Evolutionary conservation across 2,113 vertebrate species (phyloP), one percentile per base, ranked within the genome.

Genomic region (Lipotes vexillifer): DNA sequence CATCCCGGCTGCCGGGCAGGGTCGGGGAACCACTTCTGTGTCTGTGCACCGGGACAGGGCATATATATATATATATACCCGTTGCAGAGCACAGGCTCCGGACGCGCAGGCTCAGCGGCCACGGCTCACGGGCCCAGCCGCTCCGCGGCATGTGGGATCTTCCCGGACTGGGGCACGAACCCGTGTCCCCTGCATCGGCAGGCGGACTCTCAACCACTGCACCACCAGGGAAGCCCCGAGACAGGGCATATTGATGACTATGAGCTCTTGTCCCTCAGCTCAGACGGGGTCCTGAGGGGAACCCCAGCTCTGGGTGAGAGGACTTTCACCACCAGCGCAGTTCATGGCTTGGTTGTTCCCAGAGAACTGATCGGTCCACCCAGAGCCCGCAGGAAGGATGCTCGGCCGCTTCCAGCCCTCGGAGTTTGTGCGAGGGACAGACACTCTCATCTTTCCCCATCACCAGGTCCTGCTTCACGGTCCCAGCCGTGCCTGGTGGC

Each of bases 401-500:
- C 57, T 27, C 23, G 0, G 44, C 1, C 0, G 0, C 27, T 2
- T 1, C 0, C 8, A 5, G 85, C 21, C 33, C 55, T 2, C 0
- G 2, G 2, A 1, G 29, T 8, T 6, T 14, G 0, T 5, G 8
- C 0, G 25, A 27, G 6, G 2, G 8, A 25, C 36, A 10, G 36
- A 6, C 0, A 0, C 18, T 46, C 68, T 31, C 3, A 1, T 25
- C 1, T 12, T 8, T 20, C 20, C 0, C 21, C 0, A 5, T 74
- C 44, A 5, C 29, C 21, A 2, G 15, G 44, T 21, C 11, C 17
- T 23, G 25, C 46, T 9, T 6, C 6, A 0, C 1, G 13, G 14
- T 25, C 38, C 25, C 55, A 18, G 41, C n/a, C 0, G 71, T 3
- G 1, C 13, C 59, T 10, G 52, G 52, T 1, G 13, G 49, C 33